Conservation (phyloP, 2,113 vertebrate species). For the Pyxicephalus adspersus region DNA sequence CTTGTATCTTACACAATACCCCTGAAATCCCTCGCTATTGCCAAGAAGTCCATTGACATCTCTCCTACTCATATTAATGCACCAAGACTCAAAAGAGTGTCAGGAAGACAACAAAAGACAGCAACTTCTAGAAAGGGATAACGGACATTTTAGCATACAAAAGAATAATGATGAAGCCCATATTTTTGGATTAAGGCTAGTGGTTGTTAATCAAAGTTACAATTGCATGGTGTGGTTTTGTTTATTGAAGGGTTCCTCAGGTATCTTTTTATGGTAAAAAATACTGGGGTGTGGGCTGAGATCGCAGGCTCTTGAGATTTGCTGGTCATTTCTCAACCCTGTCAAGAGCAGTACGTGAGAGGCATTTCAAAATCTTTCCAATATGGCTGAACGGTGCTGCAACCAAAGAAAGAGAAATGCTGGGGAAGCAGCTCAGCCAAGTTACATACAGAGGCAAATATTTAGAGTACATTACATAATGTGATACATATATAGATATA, state of each 20-base stretch:
- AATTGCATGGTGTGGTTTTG: slow-evolving; percentile 17
- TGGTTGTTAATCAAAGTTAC: slow-evolving; percentile 29
- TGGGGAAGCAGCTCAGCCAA: background rate
- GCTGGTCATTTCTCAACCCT: slow-evolving; percentile 44
- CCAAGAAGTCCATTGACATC: slow-evolving; percentile 51
- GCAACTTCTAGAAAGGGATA: slow-evolving; percentile 34
- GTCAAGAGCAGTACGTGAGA: slow-evolving; percentile 43
- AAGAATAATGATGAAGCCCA: slow-evolving; percentile 34
- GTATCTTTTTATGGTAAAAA: slow-evolving; percentile 19
- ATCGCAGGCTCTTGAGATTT: slow-evolving; percentile 31
- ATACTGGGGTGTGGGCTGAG: slow-evolving; percentile 33
- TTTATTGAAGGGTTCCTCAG: slow-evolving; percentile 29
- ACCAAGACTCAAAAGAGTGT: slow-evolving; percentile 41
- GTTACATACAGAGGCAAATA: too few relatives aligned
- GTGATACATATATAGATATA: too few relatives aligned
- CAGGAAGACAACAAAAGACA: slow-evolving; percentile 46
- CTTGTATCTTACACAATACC: slow-evolving; percentile 33
- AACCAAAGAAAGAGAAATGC: slow-evolving; percentile 1
- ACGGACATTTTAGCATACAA: slow-evolving; percentile 39
- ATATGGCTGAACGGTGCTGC: slow-evolving; percentile 29
- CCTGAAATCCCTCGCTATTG: slow-evolving; percentile 41
- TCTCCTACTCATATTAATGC: slow-evolving; percentile 48
- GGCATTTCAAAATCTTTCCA: slow-evolving; percentile 14
- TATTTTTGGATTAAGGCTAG: slow-evolving; percentile 37
- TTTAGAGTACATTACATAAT: too few relatives aligned